phyloP scores from a whole-genome alignment of 2,113 vertebrate species.

The Salvelinus namaycush region DNA sequence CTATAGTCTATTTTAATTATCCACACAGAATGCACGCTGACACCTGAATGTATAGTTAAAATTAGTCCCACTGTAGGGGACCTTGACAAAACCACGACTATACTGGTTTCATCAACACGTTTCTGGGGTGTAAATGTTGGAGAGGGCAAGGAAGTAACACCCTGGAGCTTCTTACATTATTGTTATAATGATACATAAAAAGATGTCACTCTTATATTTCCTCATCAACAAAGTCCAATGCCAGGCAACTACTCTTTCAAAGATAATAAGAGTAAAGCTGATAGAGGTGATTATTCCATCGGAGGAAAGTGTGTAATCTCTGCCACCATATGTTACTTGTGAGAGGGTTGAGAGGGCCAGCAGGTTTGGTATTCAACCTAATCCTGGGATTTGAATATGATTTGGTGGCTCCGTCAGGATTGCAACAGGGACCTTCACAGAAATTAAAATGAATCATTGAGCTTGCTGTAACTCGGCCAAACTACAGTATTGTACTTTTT shows the following conservation, averaged over 20 bases:
- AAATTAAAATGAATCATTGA: constrained; percentile 37
- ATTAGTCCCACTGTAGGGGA: constrained; percentile 60
- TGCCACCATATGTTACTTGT: constrained; percentile 36
- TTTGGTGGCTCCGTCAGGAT: constrained; percentile 52
- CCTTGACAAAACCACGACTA: constrained; percentile 66
- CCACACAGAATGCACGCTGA: constrained; percentile 51
- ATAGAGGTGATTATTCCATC: background rate
- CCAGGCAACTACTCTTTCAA: background rate
- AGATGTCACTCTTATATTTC: too few relatives aligned
- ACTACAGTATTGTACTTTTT: constrained; percentile 31
- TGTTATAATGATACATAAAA: background rate
- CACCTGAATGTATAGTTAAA: constrained; percentile 60
- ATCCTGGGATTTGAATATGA: constrained; percentile 40
- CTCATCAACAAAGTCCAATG: too few relatives aligned
- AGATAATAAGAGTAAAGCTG: background rate
- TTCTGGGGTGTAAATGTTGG: constrained; percentile 23
- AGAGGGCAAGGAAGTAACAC: background rate
- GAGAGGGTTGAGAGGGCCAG: background rate
- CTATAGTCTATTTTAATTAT: constrained; percentile 64
- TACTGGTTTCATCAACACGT: constrained; percentile 49
- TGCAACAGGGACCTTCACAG: constrained; percentile 29
- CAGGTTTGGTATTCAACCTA: constrained; percentile 46
- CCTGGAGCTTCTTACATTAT: background rate
- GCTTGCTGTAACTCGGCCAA: constrained; percentile 45
- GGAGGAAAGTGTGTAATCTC: constrained; percentile 38